Evolutionary conservation across 92 coral and sea anemone genomes (phyloP).

Genomic region (Ricordea florida): DNA sequence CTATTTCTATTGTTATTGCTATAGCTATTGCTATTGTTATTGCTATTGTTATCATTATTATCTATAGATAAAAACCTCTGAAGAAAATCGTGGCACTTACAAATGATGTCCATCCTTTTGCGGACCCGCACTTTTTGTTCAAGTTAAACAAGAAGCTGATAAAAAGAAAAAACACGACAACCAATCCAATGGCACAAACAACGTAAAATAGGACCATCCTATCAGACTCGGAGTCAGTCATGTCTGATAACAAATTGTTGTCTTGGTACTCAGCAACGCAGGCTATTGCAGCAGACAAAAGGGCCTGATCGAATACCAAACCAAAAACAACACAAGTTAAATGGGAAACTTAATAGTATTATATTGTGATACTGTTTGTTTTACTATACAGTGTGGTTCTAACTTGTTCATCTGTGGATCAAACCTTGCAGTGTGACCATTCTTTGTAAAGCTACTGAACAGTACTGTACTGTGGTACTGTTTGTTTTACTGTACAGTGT

Average conservation of each 20-base stretch:
- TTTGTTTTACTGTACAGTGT: too few species aligned
- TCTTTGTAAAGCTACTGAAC: too few species aligned
- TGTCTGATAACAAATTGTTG: neutral
- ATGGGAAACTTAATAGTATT: too few species aligned
- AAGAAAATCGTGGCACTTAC: neutral
- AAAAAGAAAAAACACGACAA: neutral
- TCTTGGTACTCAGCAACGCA: slow-evolving; percentile 14
- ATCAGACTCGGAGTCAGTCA: slow-evolving; percentile 4
- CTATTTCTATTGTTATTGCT: too few species aligned
- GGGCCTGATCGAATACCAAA: slow-evolving; percentile 1
- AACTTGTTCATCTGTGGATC: too few species aligned
- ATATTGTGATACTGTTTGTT: too few species aligned
- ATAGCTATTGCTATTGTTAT: too few species aligned
- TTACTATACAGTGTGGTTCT: too few species aligned
- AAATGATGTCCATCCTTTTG: slow-evolving; percentile 3
- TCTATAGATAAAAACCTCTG: too few species aligned
- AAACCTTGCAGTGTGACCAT: too few species aligned
- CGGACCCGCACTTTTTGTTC: slow-evolving; percentile 10
- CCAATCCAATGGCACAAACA: neutral
- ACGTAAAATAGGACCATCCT: neutral
- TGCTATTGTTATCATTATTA: too few species aligned
- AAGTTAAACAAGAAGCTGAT: neutral
- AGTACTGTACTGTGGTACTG: too few species aligned
- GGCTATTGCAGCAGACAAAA: slow-evolving; percentile 12
- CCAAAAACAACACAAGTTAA: neutral